Conservation (phyloP, 2,113 vertebrate species). For the Sceloporus tristichus region DNA sequence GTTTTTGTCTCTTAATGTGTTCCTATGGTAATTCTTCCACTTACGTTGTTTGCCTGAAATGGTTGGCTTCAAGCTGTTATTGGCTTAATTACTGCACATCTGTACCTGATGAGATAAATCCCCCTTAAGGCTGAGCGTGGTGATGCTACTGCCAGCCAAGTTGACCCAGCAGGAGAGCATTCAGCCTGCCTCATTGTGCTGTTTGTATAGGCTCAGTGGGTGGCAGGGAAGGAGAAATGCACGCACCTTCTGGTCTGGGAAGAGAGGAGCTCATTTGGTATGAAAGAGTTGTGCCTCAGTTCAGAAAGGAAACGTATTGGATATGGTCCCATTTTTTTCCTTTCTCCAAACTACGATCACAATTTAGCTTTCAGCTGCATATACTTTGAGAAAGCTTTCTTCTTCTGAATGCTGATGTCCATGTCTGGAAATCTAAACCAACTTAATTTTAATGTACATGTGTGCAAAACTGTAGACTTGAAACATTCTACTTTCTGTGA, state of each 20-base stretch:
- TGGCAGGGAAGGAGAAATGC: neutral
- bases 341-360: neutral
- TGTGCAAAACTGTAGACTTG: neutral
- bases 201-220: too few species aligned
- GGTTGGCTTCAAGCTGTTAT: neutral
- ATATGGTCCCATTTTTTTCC: neutral
- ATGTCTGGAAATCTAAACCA: neutral
- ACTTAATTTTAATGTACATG: neutral
- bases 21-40: neutral
- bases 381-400: neutral
- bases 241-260: neutral
- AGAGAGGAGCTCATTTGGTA: neutral
- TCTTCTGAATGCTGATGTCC: neutral
- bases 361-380: neutral
- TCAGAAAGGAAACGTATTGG: neutral
- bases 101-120: neutral
- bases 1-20: neutral
- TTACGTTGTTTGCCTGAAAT: too few species aligned
- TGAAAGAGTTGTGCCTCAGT: neutral
- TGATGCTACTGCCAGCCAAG: neutral
- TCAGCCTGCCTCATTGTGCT: neutral
- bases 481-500: neutral
- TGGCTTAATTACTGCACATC: neutral
- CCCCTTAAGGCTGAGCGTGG: too few species aligned
- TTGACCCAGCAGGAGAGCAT: neutral